Base-by-base conservation (phyloP, 2,113 vertebrate genomes). In the Neolamprologus toae region DNA sequence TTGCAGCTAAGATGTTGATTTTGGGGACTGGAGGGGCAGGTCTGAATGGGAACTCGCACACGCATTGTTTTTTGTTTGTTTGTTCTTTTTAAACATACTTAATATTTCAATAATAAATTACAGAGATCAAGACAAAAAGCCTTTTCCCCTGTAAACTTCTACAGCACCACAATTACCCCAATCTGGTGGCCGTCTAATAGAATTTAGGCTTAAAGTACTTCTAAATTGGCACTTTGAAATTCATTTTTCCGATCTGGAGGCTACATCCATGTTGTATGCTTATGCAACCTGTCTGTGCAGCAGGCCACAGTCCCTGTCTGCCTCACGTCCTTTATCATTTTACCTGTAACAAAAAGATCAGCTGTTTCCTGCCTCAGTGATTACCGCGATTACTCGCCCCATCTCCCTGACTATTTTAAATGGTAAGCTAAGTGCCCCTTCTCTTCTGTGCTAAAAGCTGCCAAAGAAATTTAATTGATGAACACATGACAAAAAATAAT, bases 21-120 rank as follows among this genome's bases (percentile, higher is more conserved):
- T 63, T 63, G 9, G 31, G 31, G 59, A 35, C 59, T 63, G 59
- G 31, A 63, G 17, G 31, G 31, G 59, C 0, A 33, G 59, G 16
- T 63, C 59, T 63, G 28, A 63, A 33, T 33, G 28, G 16, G 59
- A 63, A 33, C 59, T 19, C 1, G 1, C 31, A 66, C 31, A 66
- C 1, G 4, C 31, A 8, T 35, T 66, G 17, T 4, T 63, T 19
- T 1, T 33, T 61, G 1, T 17, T 31, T 59, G 0, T 59, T 2
- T 63, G 26, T 31, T 61, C 1, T 11, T 63, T 63, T 63, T 63
- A 63, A 63, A 63, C 59, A 63, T 35, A 63, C 59, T 63, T 63
- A 63, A 63, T n/a, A 35, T 35, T 63, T 35, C 59, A 35, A 63
- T 63, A 33, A 61, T 61, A 61, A 61, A 61, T 66, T 66, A 35